Evolutionary conservation across 2,888 invertebrate genomes (phyloP).

Genomic region (Stramonita haemastoma): DNA sequence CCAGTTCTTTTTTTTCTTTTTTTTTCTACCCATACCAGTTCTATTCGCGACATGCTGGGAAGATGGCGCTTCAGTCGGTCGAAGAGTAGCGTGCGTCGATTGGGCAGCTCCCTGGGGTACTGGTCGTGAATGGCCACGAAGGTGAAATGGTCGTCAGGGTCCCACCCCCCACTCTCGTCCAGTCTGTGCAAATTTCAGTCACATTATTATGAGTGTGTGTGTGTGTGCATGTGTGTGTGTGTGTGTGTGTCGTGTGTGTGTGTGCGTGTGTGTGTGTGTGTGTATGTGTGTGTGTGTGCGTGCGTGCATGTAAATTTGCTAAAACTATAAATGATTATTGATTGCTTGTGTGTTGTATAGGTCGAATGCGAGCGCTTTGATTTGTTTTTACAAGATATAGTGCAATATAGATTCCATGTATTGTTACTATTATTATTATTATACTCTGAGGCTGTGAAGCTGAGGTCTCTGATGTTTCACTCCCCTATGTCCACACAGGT

Average conservation of each 20-base stretch:
- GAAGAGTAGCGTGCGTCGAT: slow-evolving; percentile 70
- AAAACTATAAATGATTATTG: no score
- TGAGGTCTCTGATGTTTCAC: no score
- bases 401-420: no score
- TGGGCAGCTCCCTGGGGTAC: slow-evolving; percentile 71
- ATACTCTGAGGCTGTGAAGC: no score
- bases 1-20: slow-evolving; percentile 60
- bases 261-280: background rate
- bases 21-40: slow-evolving; percentile 64
- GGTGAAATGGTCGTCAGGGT: slow-evolving; percentile 69
- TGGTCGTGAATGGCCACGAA: slow-evolving; percentile 73
- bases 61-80: slow-evolving; percentile 73
- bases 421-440: no score
- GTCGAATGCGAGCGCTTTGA: no score
- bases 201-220: background rate
- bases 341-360: no score
- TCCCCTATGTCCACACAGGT: no score
- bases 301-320: background rate
- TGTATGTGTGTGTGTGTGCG: background rate
- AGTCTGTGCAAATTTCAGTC: slow-evolving; percentile 49
- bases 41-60: slow-evolving; percentile 64
- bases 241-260: no score
- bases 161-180: slow-evolving; percentile 72
- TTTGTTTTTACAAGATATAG: no score
- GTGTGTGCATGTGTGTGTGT: background rate